Evolutionary conservation across 2,888 invertebrate species (phyloP).

Genomic region (Tolmerus cingulatus): DNA sequence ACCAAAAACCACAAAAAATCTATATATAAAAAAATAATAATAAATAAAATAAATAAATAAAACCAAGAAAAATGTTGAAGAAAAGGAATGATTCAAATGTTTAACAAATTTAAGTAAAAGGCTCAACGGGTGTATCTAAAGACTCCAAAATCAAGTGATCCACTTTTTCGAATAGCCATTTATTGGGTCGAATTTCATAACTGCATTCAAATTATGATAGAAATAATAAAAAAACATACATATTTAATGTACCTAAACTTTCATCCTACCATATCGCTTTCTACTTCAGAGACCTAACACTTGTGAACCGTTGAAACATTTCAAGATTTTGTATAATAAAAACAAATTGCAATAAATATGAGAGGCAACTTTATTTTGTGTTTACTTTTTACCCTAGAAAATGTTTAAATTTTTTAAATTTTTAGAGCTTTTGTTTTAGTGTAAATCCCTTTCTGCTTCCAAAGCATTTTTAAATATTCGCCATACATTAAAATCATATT

Average conservation of each 20-base stretch:
- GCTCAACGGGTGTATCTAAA: background rate
- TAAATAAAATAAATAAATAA: background rate
- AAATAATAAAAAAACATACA: background rate
- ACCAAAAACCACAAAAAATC: background rate
- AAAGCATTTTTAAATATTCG: no score
- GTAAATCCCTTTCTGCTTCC: no score
- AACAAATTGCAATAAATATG: conserved; percentile 17
- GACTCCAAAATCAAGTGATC: background rate
- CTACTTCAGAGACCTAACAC: conserved; percentile 9
- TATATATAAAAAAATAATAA: no score
- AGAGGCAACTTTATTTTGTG: background rate
- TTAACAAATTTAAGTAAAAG: background rate
- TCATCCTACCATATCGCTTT: conserved; percentile 25
- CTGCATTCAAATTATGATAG: background rate
- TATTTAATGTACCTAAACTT: conserved; percentile 13
- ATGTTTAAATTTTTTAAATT: no score
- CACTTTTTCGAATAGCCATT: background rate
- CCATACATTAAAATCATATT: background rate
- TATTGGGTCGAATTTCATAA: background rate
- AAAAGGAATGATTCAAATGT: background rate
- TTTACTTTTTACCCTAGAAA: background rate
- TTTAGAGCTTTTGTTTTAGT: no score
- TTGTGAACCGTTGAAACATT: conserved; percentile 1
- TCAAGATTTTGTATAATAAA: conserved; percentile 24
- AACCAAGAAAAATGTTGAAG: background rate